Evolutionary conservation across 2,888 invertebrate genomes (phyloP).

Genomic region (Spatulosminthurus flaviceps): DNA sequence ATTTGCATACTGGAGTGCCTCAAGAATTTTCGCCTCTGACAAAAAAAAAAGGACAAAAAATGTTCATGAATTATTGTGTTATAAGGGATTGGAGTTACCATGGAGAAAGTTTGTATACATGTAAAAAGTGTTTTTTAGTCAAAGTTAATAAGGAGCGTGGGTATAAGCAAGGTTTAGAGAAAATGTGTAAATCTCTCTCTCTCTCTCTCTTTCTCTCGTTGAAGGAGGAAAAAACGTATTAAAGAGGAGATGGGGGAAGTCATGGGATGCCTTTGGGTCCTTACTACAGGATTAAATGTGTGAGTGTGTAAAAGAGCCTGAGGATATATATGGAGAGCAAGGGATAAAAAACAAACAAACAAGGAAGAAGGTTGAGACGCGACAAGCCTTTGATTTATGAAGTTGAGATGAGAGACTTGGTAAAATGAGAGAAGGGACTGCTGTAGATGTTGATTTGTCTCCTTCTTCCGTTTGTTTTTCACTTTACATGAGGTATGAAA

Average conservation of each 20-base stretch:
- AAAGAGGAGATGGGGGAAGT: background rate
- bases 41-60: too few species aligned
- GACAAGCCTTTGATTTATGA: slow-evolving; percentile 18
- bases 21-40: too few species aligned
- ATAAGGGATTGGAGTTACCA: too few species aligned
- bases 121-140: background rate
- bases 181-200: background rate
- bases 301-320: background rate
- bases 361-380: too few species aligned
- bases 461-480: slow-evolving; percentile 13
- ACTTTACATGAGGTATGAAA: background rate
- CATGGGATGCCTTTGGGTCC: background rate
- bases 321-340: background rate
- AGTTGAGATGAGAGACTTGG: background rate
- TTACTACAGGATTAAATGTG: background rate
- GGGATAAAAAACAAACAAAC: background rate
- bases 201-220: too few species aligned
- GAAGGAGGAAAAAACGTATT: background rate
- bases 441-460: background rate
- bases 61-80: too few species aligned
- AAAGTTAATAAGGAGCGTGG: background rate
- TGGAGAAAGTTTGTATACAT: background rate
- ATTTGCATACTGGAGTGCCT: too few species aligned
- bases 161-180: background rate
- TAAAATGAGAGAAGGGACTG: slow-evolving; percentile 9